Evolutionary conservation across 1,140 invertebrate species (phyloP).

Genomic region (Ptiloglossa arizonensis): DNA sequence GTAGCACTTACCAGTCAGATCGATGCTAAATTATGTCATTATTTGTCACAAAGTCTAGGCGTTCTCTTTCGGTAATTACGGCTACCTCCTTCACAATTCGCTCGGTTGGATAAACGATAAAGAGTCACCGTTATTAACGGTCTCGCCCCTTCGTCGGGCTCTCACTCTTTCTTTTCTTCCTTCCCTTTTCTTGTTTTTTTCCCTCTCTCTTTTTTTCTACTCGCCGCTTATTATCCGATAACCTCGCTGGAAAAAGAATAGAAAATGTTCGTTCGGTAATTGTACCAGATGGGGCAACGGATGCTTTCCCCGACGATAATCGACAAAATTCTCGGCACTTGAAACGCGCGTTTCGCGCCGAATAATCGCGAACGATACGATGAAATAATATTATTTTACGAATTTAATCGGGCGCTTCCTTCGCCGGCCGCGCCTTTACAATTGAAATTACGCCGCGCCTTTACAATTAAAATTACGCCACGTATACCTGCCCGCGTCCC

Average conservation of each 20-base stretch:
- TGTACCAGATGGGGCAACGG: conserved; percentile 17
- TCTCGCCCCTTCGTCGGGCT: background rate
- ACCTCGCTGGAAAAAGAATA: conserved; percentile 2
- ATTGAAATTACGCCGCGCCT: background rate
- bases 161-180: too few relatives aligned
- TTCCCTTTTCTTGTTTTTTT: too few relatives aligned
- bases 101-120: conserved; percentile 18
- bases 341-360: background rate
- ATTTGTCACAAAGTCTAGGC: conserved; percentile 5
- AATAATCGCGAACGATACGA: background rate
- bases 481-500: background rate
- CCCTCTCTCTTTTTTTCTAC: conserved; percentile 10
- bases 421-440: too few relatives aligned
- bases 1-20: background rate
- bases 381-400: conserved; percentile 7
- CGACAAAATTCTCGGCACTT: conserved; percentile 19
- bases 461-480: background rate
- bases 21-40: conserved; percentile 29
- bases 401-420: background rate
- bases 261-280: conserved; percentile 30
- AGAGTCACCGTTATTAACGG: conserved; percentile 22
- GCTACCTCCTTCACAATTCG: background rate
- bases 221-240: conserved; percentile 32
- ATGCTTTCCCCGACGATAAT: conserved; percentile 20
- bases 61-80: conserved; percentile 12